Evolutionary conservation across 2,113 vertebrate genomes (phyloP), one percentile per base, ranked within the genome.

Genomic region (Rhinolophus ferrumequinum): DNA sequence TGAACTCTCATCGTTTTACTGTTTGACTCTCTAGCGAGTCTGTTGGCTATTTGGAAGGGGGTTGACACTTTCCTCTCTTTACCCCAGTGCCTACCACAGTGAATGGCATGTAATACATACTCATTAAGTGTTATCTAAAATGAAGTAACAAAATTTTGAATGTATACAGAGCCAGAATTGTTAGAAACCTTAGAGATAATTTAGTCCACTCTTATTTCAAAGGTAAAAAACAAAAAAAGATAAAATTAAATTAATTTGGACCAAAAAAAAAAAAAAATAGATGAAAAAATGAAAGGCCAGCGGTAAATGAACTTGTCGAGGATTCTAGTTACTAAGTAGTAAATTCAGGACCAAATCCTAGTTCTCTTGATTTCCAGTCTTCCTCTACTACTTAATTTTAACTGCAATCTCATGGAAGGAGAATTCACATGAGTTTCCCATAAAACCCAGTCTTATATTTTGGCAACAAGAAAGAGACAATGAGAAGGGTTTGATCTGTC

Each of bases 401-500:
- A 90, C 52, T 87, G 50, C 35, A 38, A 67, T 69, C 69, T 86
- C 66, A 35, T 70, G 83, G 79, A 95, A 89, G 75, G 69, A 94
- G 52, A 94, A 58, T 72, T 50, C 76, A 66, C 28, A 41, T 4
- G 12, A 75, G 11, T 92, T 94, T 96, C 38, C 73, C n/a, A 52
- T 79, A 83, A 97, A 97, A 83, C 69, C 79, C 89, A 97, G 77
- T 81, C 69, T 44, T 91, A 62, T 97, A 81, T 96, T 97, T 97
- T 96, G 96, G 96, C 95, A 97, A 96, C 52, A 89, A 79, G 44
- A 95, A 18, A 81, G 35, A 92, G 69, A 85, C 38, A 95, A 83
- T 0, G 19, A 97, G 64, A 75, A 90, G 73, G 33, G 19, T 80
- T 97, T 86, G 80, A 94, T 93, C 67, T 22, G 87, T 44, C 50